These are phyloP conservation scores for Macrophya annulata DNA, from an alignment of 2,888 invertebrate genomes.

Conservation along the genomic window DNA sequence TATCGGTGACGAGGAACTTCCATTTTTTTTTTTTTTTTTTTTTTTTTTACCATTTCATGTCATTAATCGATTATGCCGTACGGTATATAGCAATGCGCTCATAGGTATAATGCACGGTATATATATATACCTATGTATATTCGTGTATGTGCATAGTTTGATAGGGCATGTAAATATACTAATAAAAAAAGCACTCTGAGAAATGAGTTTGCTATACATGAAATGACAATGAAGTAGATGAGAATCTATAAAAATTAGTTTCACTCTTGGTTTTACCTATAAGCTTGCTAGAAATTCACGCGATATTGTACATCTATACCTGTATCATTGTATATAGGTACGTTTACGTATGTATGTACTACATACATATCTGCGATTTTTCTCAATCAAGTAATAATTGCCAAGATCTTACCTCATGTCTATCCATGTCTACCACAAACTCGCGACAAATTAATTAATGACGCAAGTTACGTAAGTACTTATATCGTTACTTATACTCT, in stretches of 20 bases:
- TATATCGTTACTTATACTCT: not conserved
- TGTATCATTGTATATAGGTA: not conserved
- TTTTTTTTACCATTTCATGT: not conserved
- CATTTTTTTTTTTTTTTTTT: not conserved
- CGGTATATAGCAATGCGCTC: not conserved
- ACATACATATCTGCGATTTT: not conserved
- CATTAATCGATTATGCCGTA: not conserved
- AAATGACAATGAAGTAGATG: not conserved
- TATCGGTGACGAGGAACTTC: not conserved
- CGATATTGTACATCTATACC: not conserved
- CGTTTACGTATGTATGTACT: not conserved
- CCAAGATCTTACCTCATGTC: not conserved
- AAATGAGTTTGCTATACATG: not conserved
- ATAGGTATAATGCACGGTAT: not conserved
- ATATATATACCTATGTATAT: not conserved
- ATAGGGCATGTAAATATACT: not conserved
- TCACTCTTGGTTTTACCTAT: not conserved
- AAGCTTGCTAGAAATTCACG: not conserved
- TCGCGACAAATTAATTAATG: slow-evolving; percentile 24
- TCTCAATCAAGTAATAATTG: not conserved
- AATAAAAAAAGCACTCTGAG: not conserved
- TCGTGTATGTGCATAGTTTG: too few species aligned
- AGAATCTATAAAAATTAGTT: not conserved
- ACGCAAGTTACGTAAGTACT: not conserved
- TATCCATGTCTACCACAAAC: not conserved